Evolutionary conservation across 2,888 invertebrate genomes (phyloP).

Genomic region (Drosophila phalerata): DNA sequence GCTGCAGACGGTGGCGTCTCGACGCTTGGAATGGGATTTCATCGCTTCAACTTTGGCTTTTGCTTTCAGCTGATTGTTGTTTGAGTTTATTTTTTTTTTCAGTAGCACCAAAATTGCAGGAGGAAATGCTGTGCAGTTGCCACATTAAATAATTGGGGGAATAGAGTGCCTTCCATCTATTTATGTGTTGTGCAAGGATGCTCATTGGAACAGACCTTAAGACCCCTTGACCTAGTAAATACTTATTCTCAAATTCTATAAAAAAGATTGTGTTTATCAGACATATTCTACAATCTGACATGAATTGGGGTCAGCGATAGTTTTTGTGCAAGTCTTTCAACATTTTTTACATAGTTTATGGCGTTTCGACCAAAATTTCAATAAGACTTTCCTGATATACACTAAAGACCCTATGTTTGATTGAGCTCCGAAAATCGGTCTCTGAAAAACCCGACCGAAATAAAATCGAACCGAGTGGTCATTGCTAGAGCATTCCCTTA

Average conservation of each 20-base stretch:
- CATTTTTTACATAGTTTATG: too few species aligned
- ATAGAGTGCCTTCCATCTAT: conserved; percentile 40
- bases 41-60: conserved; percentile 71
- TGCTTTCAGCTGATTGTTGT: conserved; percentile 13
- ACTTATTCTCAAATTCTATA: neutral
- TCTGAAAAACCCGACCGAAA: too few species aligned
- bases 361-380: too few species aligned
- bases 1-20: conserved; percentile 44
- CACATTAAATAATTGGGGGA: conserved; percentile 64
- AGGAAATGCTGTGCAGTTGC: conserved; percentile 55
- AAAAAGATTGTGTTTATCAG: too few species aligned
- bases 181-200: conserved; percentile 21
- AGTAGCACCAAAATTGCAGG: conserved; percentile 47
- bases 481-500: too few species aligned
- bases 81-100: conserved; percentile 18
- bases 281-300: too few species aligned
- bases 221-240: neutral
- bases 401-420: too few species aligned
- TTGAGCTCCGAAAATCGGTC: too few species aligned
- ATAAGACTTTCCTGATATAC: too few species aligned
- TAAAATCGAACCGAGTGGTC: too few species aligned
- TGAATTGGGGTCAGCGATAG: too few species aligned
- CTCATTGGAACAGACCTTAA: neutral
- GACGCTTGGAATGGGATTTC: conserved; percentile 37
- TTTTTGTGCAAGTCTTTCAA: too few species aligned